Conservation (phyloP, 2,113 vertebrate genomes). For the Mastomys coucha region DNA sequence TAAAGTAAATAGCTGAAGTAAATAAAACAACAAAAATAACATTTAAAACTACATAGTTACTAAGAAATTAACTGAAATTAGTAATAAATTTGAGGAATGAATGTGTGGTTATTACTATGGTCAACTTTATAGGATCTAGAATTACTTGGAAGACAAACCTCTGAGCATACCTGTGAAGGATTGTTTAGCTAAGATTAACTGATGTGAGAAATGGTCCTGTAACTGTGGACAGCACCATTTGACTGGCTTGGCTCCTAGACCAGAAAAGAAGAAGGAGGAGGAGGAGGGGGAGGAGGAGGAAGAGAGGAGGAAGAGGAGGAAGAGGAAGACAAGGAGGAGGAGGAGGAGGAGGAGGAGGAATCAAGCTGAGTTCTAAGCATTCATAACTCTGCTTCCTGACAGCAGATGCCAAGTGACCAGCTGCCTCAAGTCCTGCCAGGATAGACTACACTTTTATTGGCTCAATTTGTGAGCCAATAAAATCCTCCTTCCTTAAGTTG, state of each 20-base stretch:
- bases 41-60: constrained; percentile 31
- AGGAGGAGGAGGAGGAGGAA: neutral
- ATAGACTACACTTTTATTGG: neutral
- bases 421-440: no score
- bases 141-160: neutral
- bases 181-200: neutral
- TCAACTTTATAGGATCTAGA: neutral
- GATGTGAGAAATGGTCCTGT: no score
- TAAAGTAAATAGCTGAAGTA: constrained; percentile 27
- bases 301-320: no score
- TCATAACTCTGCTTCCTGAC: neutral
- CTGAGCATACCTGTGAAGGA: neutral
- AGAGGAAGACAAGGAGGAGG: no score
- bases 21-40: constrained; percentile 8
- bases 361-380: neutral
- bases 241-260: neutral
- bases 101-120: neutral
- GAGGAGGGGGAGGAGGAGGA: no score
- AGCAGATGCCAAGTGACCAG: neutral
- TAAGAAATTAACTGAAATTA: constrained; percentile 26
- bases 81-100: neutral
- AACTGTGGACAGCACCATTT: neutral
- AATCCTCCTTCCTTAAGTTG: neutral
- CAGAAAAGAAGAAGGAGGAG: no score
- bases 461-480: neutral